phyloP scores from a whole-genome alignment of 2,113 vertebrate genomes.

The Eptatretus burgeri region DNA sequence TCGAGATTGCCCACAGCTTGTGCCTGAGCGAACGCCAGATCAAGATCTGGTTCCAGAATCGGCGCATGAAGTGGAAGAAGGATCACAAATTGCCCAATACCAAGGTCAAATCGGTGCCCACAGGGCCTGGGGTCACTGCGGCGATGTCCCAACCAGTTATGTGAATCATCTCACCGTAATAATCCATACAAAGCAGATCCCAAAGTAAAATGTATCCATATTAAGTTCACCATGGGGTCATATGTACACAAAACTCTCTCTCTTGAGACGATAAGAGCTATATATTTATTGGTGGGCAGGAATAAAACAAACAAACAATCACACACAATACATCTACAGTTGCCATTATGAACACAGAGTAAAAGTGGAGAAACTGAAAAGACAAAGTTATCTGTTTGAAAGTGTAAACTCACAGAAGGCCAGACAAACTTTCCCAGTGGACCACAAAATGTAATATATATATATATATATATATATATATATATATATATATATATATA shows the following conservation, averaged over 20 bases:
- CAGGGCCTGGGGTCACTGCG: neutral
- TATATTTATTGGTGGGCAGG: neutral
- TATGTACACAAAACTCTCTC: neutral
- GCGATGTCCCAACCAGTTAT: neutral
- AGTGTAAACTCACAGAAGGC: no score
- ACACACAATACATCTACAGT: no score
- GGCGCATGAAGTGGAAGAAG: conserved; percentile 6
- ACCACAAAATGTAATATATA: no score
- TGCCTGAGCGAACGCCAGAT: neutral
- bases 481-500: no score
- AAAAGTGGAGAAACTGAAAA: no score
- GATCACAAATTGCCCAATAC: conserved; percentile 3
- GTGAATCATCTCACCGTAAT: neutral
- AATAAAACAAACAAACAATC: no score
- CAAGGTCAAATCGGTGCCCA: neutral
- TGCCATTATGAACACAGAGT: no score
- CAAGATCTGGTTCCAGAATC: conserved; percentile 5
- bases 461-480: no score
- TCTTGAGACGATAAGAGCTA: neutral
- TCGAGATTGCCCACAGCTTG: conserved; percentile 1
- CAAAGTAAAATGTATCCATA: neutral
- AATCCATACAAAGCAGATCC: neutral
- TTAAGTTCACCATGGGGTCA: neutral
- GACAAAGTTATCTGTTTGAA: no score
- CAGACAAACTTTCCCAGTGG: no score